These are phyloP conservation scores for Erythrocercus mccallii DNA, from an alignment of 2,113 vertebrate species.

Conservation along the genomic window DNA sequence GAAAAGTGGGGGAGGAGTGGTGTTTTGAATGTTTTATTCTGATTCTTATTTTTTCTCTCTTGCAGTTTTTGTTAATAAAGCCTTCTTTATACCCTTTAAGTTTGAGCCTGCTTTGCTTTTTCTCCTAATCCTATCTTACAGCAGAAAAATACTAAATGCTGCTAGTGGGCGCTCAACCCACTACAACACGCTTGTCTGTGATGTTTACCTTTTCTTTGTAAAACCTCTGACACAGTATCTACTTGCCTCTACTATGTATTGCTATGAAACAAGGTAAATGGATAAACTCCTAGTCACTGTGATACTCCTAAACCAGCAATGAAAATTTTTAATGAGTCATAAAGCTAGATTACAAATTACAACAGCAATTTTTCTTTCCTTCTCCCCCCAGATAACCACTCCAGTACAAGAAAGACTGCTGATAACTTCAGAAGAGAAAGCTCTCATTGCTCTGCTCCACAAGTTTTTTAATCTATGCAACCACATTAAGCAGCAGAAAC, in stretches of 20 bases:
- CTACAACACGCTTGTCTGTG: not conserved
- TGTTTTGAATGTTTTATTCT: no score
- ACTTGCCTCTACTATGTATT: not conserved
- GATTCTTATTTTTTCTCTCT: no score
- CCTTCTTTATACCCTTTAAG: not conserved
- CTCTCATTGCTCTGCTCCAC: not conserved
- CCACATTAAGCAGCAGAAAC: not conserved
- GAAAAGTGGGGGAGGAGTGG: no score
- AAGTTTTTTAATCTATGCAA: not conserved
- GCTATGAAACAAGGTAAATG: not conserved
- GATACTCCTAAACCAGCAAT: not conserved
- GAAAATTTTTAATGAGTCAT: not conserved
- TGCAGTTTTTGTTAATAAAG: not conserved
- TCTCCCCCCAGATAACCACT: not conserved
- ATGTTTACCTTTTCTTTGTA: not conserved
- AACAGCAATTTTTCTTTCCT: not conserved
- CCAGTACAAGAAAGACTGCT: not conserved
- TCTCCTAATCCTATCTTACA: not conserved
- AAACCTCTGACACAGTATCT: not conserved
- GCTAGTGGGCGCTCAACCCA: not conserved
- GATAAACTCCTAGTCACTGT: not conserved
- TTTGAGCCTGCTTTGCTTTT: not conserved
- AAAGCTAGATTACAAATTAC: not conserved
- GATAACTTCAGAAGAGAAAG: not conserved
- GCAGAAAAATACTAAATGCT: not conserved